phyloP scores from a whole-genome alignment of 2,797 vertebrate species.

The Halcyon badia region DNA sequence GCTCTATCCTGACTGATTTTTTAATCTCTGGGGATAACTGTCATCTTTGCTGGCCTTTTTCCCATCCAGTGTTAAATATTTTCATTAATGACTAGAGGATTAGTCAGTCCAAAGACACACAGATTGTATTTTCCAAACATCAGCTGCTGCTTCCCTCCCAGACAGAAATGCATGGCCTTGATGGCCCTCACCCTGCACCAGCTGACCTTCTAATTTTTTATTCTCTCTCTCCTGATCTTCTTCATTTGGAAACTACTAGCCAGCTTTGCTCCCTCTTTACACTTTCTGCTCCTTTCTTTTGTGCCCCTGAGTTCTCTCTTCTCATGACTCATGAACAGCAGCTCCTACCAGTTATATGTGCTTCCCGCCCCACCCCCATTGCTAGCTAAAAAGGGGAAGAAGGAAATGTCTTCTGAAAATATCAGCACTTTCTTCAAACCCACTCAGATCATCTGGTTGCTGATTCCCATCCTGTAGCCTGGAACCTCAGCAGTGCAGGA shows the following conservation, averaged over 20 bases:
- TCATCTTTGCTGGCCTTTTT: conserved; percentile 17
- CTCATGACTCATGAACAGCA: neutral
- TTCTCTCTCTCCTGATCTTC: neutral
- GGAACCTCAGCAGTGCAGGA: conserved; percentile 7
- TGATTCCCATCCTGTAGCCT: conserved; percentile 27
- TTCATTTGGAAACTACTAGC: neutral
- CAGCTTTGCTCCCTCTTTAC: neutral
- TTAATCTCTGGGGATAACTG: neutral
- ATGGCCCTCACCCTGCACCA: neutral
- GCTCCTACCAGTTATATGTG: neutral
- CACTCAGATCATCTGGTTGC: conserved; percentile 33
- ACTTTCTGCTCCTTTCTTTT: neutral
- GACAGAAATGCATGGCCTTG: neutral
- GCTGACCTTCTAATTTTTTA: neutral
- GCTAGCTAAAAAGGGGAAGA: conserved; percentile 40
- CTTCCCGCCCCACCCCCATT: neutral
- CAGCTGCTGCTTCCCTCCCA: neutral
- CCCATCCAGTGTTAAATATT: neutral
- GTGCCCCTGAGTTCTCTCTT: neutral
- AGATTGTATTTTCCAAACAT: neutral
- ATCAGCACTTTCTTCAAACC: conserved; percentile 55
- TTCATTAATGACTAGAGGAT: conserved; percentile 41
- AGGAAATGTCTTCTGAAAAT: conserved; percentile 47
- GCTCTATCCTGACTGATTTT: neutral
- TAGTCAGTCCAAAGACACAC: neutral